Evolutionary conservation across 2,113 vertebrate species (phyloP), one percentile per base, ranked within the genome.

Genomic region (Chloropsis cyanopogon): DNA sequence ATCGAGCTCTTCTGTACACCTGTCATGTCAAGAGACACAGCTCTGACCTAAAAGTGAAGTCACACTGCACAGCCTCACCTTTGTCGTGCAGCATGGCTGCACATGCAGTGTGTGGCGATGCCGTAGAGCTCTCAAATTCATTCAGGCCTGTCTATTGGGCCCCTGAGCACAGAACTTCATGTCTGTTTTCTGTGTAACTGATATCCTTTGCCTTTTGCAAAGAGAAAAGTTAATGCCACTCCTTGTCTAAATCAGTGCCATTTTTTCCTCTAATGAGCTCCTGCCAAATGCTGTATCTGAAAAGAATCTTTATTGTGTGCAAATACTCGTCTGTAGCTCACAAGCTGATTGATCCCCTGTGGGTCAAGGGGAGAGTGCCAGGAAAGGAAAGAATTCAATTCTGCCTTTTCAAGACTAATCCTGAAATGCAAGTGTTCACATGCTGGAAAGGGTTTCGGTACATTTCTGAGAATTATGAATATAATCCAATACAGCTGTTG

Each of bases 331-430:
- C 64, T 83, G 79, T 68, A 56, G n/a, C 18, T 87, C 59, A 47
- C 56, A 73, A 52, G 56, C 68, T 88, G 85, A 75, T 93, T 87
- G 87, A 94, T 91, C 93, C 71, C 64, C 92, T 64, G 88, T 88
- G 88, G 80, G 79, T 66, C 87, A 77, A 93, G 60, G 64, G 35
- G 79, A 93, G 76, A 66, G 76, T 90, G 93, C 93, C 94, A 96
- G 93, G 60, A 90, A 81, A 92, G 56, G 22, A 42, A 94, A 77
- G 71, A 94, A 89, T 94, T 90, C 0, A 0, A 52, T 90, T 84
- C 73, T 95, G 85, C 90, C 85, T 83, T 77, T 90, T 96, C 87
- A 95, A 93, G 80, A 81, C 75, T 86, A 88, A 80, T 91, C 78
- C 60, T 92, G 93, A 94, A 78, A 90, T 0, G 0, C 76, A 83